Percentiles rank a stretch among this genome's conserved stretches.
Evolutionary conservation across 2,888 invertebrate genomes (phyloP).

Genomic region (Nymphalis urticae): DNA sequence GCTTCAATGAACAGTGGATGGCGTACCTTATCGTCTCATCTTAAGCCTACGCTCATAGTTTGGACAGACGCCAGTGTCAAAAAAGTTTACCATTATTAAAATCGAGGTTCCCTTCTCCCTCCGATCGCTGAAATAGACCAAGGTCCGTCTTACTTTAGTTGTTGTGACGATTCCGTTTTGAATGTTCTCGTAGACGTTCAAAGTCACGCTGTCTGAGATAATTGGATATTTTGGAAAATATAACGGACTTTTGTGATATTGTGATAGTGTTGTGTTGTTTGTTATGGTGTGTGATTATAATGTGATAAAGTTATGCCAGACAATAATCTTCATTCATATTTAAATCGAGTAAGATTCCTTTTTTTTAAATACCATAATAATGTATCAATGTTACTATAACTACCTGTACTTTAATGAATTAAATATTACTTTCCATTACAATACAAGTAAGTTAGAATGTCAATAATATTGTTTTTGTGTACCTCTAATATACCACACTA

Average conservation of each 20-base stretch:
- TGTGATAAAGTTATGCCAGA: constrained; percentile 65
- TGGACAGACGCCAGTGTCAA: constrained; percentile 49
- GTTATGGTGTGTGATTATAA: constrained; percentile 37
- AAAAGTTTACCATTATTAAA: constrained; percentile 47
- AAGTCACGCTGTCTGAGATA: constrained; percentile 6
- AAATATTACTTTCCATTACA: too few relatives aligned
- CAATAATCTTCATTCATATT: constrained; percentile 56
- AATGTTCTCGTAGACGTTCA: neutral
- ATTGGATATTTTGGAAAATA: constrained; percentile 1
- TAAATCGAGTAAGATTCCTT: constrained; percentile 61
- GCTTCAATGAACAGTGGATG: constrained; percentile 19
- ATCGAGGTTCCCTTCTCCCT: constrained; percentile 36
- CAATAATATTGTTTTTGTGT: too few relatives aligned
- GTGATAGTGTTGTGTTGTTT: constrained; percentile 19
- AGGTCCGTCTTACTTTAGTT: constrained; percentile 45
- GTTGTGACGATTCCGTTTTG: constrained; percentile 35
- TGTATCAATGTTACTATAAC: too few relatives aligned
- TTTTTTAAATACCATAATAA: neutral
- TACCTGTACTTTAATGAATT: too few relatives aligned
- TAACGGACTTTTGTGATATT: neutral
- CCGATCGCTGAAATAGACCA: constrained; percentile 54
- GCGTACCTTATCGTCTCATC: constrained; percentile 19
- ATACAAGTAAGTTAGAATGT: too few relatives aligned
- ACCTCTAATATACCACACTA: too few relatives aligned
- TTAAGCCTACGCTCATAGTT: constrained; percentile 32